phyloP scores from a whole-genome alignment of 2,888 invertebrate species.

The Micoletzkya japonica region DNA sequence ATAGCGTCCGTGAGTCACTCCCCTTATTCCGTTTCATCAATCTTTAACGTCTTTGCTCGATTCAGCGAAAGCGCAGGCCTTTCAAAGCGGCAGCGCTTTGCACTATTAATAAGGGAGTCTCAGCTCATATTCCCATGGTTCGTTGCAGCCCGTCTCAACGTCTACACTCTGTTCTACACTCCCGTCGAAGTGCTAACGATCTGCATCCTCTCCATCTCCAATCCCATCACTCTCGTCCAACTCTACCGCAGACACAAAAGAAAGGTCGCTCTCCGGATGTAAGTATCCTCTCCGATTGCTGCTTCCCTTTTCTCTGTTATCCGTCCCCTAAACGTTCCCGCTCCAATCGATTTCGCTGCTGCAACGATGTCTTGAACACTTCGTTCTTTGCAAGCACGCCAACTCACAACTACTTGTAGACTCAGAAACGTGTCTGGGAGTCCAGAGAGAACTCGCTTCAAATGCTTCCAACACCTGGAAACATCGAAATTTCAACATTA shows the following conservation, averaged over 20 bases:
- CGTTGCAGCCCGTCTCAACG: slow-evolving; percentile 41
- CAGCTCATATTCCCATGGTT: background rate
- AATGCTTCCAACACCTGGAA: no score
- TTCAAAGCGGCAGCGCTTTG: background rate
- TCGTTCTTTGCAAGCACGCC: background rate
- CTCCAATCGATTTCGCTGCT: background rate
- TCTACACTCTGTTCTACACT: slow-evolving; percentile 58
- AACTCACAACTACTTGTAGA: background rate
- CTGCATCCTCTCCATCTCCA: slow-evolving; percentile 55
- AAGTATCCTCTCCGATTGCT: slow-evolving; percentile 31
- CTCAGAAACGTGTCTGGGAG: background rate
- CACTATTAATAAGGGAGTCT: background rate
- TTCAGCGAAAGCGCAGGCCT: background rate
- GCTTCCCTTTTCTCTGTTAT: background rate
- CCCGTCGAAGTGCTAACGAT: slow-evolving; percentile 60
- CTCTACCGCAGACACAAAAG: slow-evolving; percentile 60
- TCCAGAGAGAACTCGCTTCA: background rate
- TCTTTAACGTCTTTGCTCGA: background rate
- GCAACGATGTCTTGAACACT: background rate
- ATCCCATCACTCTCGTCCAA: slow-evolving; percentile 61
- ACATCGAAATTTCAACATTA: no score
- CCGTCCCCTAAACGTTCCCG: background rate
- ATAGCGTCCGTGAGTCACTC: background rate
- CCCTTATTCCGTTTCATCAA: background rate
- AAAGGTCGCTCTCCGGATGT: slow-evolving; percentile 60